Evolutionary conservation across 2,113 vertebrate genomes (phyloP), one percentile per base, ranked within the genome.

Genomic region (Mirza zaza): DNA sequence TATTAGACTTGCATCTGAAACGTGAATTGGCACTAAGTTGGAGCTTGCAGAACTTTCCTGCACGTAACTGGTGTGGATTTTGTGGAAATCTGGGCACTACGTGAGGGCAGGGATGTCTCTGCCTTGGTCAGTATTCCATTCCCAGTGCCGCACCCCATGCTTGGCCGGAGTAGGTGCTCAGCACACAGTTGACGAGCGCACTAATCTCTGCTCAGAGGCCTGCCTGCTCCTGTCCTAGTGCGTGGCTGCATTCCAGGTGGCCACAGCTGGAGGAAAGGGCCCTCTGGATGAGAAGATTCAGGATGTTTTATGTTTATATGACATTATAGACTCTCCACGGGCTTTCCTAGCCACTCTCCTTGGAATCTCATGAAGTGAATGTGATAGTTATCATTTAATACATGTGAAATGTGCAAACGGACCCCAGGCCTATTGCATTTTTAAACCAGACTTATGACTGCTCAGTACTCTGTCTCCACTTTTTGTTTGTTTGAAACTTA

Each of bases 181-280:
- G 84, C 8, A 32, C 50, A 39, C 42, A 1, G 13, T 50, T 48
- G 63, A 59, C 55, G 77, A 61, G 42, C 20, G n/a, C 32, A 4
- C 90, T 39, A 2, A 67, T 52, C 52, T 68, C 89, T 91, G 81
- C 45, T 59, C 59, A 23, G 25, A 65, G 84, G 59, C 42, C 67
- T 52, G 34, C 80, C 84, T 52, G 39, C 73, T 83, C 45, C 20
- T 39, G 48, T 85, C 76, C 80, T 92, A 61, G 8, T 52, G 82
- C 48, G 83, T 82, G 89, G 82, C 80, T 68, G 21, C 42, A 71
- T 80, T 96, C 91, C 96, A 82, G 29, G 55, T 85, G 61, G 55
- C 73, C 71, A 61, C 39, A 81, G 95, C 77, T 67, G n/a, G 52
- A 91, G 82, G 80, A 67, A 61, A 70, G 32, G 45, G 6, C 55